Evolutionary conservation across 2,797 vertebrate genomes (phyloP).

Genomic region (Euthynnus affinis): DNA sequence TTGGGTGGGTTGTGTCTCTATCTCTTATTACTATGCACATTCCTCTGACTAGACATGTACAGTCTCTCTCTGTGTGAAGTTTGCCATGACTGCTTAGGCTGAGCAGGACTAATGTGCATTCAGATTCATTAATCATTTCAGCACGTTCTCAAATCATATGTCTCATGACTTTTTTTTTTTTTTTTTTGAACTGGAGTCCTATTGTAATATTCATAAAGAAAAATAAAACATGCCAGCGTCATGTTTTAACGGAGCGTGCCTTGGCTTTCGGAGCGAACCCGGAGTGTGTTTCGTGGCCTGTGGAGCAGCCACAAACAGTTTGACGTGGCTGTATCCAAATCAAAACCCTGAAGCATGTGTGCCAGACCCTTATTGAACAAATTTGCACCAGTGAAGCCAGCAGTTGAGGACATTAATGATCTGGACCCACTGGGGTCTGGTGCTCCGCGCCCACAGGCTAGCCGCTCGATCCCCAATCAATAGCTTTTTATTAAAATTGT

Average conservation of each 20-base stretch:
- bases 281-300: conserved; percentile 27
- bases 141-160: conserved; percentile 15
- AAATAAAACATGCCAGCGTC: neutral
- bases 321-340: conserved; percentile 71
- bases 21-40: conserved; percentile 42
- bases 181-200: neutral
- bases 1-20: conserved; percentile 9
- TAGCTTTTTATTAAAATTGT: conserved; percentile 92
- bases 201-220: neutral
- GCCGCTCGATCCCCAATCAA: conserved; percentile 86
- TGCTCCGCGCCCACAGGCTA: conserved; percentile 81
- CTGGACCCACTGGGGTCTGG: conserved; percentile 82
- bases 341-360: conserved; percentile 75
- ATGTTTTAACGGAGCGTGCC: conserved; percentile 11
- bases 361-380: conserved; percentile 84
- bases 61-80: conserved; percentile 50
- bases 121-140: conserved; percentile 40
- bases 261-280: neutral
- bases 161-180: no score
- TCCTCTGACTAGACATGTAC: conserved; percentile 29
- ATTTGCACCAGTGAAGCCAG: conserved; percentile 85
- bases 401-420: conserved; percentile 89
- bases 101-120: conserved; percentile 29
- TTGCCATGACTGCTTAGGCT: conserved; percentile 27
- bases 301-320: conserved; percentile 48